Evolutionary conservation across 2,113 vertebrate species (phyloP), one percentile per base, ranked within the genome.

Genomic region (Arenaria interpres): DNA sequence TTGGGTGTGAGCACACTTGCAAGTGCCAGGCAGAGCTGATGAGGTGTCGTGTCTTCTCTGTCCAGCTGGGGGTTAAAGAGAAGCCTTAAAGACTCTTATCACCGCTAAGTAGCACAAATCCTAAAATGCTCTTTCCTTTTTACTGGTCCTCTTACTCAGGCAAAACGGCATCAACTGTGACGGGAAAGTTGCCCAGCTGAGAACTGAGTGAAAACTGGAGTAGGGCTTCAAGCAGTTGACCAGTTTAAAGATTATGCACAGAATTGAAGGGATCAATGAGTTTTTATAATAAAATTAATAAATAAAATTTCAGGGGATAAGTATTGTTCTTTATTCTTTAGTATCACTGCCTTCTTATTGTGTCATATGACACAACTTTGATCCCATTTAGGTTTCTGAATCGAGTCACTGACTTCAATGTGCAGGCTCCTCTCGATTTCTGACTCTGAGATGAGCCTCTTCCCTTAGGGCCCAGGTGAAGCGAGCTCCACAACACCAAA

Each of bases 41-140:
- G 3, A 24, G 4, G 13, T 17, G 28, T n/a, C 51, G 37, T 14
- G 15, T 50, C 43, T 72, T 33, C 69, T 67, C 17, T 14, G 20
- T 4, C 9, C 1, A 10, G 23, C 25, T 37, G n/a, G 13, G 32
- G 28, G 6, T 57, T 18, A 59, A 35, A 21, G 19, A 73, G 45
- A 32, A 53, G 30, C 7, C 51, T 35, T 11, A 39, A 24, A 48
- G 66, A 17, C 10, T 64, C 63, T 51, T 43, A 48, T 35, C 4
- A 6, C 9, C 0, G 7, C 28, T 81, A 12, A 0, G 0, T 37
- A 37, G 5, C 68, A 80, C 72, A 53, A 59, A 80, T 27, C 23
- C 32, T 27, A 35, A 71, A 77, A 63, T 15, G 8, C 30, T 41
- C 27, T 85, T 25, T 79, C 32, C 12, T 77, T 80, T 88, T 80